phyloP scores from a whole-genome alignment of 2,113 vertebrate genomes.

The Parotia lawesii region DNA sequence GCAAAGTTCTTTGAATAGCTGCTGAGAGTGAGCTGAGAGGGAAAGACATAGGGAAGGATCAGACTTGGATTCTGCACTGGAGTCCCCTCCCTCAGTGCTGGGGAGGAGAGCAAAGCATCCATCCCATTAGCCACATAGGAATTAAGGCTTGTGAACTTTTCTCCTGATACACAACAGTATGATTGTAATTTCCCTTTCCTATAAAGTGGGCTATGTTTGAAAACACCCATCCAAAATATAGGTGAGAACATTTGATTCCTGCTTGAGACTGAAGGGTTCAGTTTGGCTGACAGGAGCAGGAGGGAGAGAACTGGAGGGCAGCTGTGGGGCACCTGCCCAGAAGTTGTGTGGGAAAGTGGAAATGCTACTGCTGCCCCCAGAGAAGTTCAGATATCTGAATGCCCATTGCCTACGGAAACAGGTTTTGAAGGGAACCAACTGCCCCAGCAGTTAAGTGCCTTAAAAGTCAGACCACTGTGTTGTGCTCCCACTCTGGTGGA shows the following conservation, averaged over 20 bases:
- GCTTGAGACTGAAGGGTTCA: fast-evolving
- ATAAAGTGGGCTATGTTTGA: not conserved
- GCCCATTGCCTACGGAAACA: not conserved
- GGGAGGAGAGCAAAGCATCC: not conserved
- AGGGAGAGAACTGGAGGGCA: not conserved
- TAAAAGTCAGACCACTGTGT: not conserved
- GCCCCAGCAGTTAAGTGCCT: not conserved
- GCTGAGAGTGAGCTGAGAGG: not conserved
- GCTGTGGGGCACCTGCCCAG: not conserved
- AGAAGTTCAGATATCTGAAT: not conserved
- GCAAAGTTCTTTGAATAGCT: not conserved
- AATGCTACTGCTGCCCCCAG: not conserved
- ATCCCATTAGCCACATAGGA: not conserved
- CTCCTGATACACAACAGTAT: not conserved
- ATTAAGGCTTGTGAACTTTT: not conserved
- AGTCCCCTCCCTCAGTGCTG: not conserved
- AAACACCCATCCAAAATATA: not conserved
- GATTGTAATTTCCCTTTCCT: not conserved
- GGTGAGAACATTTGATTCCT: not conserved
- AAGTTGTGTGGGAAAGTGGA: not conserved
- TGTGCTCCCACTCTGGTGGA: not conserved
- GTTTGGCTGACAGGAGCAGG: not conserved
- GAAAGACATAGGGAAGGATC: not conserved
- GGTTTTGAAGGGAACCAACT: not conserved
- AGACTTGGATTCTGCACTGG: not conserved